Evolutionary conservation across 2,113 vertebrate species (phyloP), one percentile per base, ranked within the genome.

Genomic region (Podiceps cristatus): DNA sequence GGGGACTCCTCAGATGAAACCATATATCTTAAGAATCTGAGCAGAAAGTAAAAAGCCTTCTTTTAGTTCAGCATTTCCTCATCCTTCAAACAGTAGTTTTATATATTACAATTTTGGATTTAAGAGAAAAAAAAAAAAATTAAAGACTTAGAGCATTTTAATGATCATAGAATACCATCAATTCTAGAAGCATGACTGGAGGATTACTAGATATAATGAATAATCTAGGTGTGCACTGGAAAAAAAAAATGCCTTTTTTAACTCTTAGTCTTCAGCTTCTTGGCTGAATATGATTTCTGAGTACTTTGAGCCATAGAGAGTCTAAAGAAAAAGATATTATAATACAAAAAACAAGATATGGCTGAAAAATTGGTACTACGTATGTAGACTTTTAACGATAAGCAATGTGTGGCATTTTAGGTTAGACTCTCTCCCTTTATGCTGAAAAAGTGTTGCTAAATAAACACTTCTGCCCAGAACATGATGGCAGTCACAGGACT

Each of bases 331-430:
- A 35, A 35, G 3, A 20, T 14, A 47, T 2, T 50, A 16, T 19
- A 42, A 27, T 27, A 37, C 4, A 53, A 42, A 73, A 71, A 10
- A 0, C 8, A 44, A 66, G 4, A 40, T 13, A 60, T 0, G 1
- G 18, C 2, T 45, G 37, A 67, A 76, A 81, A 66, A 63, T 15
- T 58, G 17, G 16, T 71, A 2, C 2, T 62, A 24, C 2, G 1
- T 23, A 14, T 1, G 0, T 19, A 33, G 58, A 64, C 40, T 64
- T 84, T 64, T 59, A 62, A 88, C 68, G 49, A 29, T 37, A 50
- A 19, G 16, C 4, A 42, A 37, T 11, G 11, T 37, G 13, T 40
- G 11, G 7, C 5, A 33, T 73, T 81, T 88, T 40, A 73, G 44
- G 29, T 86, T 56, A 75, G 18, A 40, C 4, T 62, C n/a, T 60